These are phyloP conservation scores for Hedychridium roseum DNA, from an alignment of 2,888 invertebrate genomes.

Conservation along the genomic window DNA sequence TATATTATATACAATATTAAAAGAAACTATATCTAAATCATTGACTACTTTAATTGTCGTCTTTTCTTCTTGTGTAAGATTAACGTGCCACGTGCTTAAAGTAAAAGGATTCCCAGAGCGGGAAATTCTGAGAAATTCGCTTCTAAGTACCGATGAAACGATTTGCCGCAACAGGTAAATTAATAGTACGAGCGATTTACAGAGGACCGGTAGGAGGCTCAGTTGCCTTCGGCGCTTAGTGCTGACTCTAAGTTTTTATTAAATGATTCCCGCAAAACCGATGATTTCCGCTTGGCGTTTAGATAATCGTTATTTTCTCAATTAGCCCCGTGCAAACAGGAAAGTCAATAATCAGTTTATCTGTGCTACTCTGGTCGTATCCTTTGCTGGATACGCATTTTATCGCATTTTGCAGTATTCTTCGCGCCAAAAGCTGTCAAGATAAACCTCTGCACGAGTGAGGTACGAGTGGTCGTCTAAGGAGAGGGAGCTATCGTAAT, in stretches of 20 bases:
- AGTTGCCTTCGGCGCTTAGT: too few relatives aligned
- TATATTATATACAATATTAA: too few relatives aligned
- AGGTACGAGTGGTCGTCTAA: constrained; percentile 26
- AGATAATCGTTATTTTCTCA: too few relatives aligned
- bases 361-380: not conserved
- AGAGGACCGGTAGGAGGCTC: not conserved
- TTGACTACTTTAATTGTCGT: too few relatives aligned
- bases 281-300: too few relatives aligned
- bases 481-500: constrained; percentile 41
- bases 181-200: not conserved
- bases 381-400: constrained; percentile 7
- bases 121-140: too few relatives aligned
- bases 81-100: too few relatives aligned
- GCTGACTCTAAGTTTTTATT: too few relatives aligned
- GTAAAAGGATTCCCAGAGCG: too few relatives aligned
- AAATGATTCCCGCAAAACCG: not conserved
- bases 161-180: not conserved
- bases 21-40: too few relatives aligned
- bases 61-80: too few relatives aligned
- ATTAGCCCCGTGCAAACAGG: not conserved
- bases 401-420: constrained; percentile 27
- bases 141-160: too few relatives aligned
- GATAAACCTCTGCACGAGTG: constrained; percentile 29
- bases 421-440: constrained; percentile 25
- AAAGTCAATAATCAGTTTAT: constrained; percentile 6